Percentiles rank a stretch among this genome's conserved stretches.
Evolutionary conservation across 2,113 vertebrate genomes (phyloP).

Genomic region (Notothenia coriiceps): DNA sequence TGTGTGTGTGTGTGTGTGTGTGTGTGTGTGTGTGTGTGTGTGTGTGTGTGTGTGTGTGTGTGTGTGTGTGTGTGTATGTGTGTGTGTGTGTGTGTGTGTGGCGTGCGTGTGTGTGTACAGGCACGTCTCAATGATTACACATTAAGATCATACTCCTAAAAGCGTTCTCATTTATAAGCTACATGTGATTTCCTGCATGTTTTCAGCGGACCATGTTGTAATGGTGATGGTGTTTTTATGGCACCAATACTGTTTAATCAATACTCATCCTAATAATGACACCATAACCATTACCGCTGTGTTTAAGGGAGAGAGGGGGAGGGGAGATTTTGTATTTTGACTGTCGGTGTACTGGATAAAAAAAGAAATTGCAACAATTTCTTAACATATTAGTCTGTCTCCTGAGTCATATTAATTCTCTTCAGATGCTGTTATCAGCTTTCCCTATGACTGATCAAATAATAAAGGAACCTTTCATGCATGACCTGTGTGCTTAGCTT

Average conservation of each 20-base stretch:
- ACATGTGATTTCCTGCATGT: slow-evolving; percentile 19
- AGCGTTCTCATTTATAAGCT: background rate
- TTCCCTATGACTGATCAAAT: background rate
- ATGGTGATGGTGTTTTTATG: slow-evolving; percentile 67
- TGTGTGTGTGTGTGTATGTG: slow-evolving; percentile 13
- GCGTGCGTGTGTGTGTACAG: slow-evolving; percentile 14
- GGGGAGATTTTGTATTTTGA: too few relatives aligned
- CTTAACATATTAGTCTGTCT: background rate
- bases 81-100: slow-evolving; percentile 13
- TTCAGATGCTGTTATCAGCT: background rate
- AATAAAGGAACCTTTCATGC: background rate
- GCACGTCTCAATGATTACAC: slow-evolving; percentile 29
- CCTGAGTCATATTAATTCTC: background rate
- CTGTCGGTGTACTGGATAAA: too few relatives aligned
- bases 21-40: slow-evolving; percentile 25
- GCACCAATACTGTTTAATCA: slow-evolving; percentile 65
- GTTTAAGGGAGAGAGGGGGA: slow-evolving; percentile 8
- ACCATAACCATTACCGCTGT: slow-evolving; percentile 36
- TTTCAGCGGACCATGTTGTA: slow-evolving; percentile 10
- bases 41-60: slow-evolving; percentile 4
- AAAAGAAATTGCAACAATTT: too few relatives aligned
- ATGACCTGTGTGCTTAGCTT: background rate
- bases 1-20: slow-evolving; percentile 12
- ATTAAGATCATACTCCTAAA: slow-evolving; percentile 20
- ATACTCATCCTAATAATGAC: slow-evolving; percentile 56